Base-by-base conservation (phyloP, 1,140 invertebrate genomes). In the Hylyphantes graminicola region DNA sequence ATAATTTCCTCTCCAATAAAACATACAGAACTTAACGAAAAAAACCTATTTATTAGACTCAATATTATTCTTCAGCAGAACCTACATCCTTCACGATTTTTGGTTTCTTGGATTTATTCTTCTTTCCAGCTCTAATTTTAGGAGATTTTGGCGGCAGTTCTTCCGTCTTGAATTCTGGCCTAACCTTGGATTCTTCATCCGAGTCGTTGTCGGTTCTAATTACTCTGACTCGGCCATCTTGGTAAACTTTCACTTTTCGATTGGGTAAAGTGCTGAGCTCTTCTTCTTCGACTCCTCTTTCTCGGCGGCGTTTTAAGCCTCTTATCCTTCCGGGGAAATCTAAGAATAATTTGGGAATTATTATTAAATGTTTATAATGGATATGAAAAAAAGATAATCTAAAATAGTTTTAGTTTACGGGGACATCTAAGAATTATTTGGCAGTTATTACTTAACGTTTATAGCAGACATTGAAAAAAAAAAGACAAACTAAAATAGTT, bases 251-350 rank as follows among this genome's bases (percentile, higher is more conserved):
- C n/a, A 76, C 74, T 64, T 64, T 15, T n/a, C 21, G 9, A 35
- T 53, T 19, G n/a, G 72, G 72, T 11, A 76, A 8, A 17, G 74
- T 64, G 51, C 76, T 78, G 7, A 78, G 35, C 55, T 65, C 76
- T 21, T 67, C 51, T 13, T n/a, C 13, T 19, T 57, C 19, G 19
- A 67, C 51, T 55, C 19, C 15, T 35, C 55, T 21, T 51, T 78
- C 54, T 4, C 7, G 7, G 17, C 7, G 11, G 0, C 10, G 19
- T 68, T 67, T 67, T n/a, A 8, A 67, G 7, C 9, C 3, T n/a
- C 4, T 63, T 48, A 51, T 76, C 55, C 53, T 12, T 21, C 74
- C 64, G 51, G 9, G n/a, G 54, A 70, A 70, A 67, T 19, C 21
- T 13, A 67, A 67, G 4, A 67, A 35, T 0, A 17, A 35, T 35